These are phyloP conservation scores for Eustalomyia histrio DNA, from an alignment of 2,888 invertebrate genomes.

Conservation along the genomic window DNA sequence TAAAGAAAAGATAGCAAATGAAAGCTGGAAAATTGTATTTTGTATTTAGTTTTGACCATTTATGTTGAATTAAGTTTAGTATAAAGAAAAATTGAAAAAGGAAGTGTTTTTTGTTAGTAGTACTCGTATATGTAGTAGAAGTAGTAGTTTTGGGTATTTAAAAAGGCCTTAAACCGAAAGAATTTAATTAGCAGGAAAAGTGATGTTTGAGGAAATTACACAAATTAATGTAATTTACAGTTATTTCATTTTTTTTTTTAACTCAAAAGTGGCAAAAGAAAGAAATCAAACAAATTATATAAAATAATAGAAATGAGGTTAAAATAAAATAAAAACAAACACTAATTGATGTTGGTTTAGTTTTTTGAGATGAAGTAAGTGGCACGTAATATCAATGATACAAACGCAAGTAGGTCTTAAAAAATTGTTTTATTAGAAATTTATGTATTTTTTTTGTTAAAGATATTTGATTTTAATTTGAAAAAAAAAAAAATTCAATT, in stretches of 20 bases:
- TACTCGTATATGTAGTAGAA: too few relatives aligned
- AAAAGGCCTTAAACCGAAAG: constrained; percentile 18
- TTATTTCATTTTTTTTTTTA: neutral
- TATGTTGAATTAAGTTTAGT: neutral
- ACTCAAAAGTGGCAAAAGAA: neutral
- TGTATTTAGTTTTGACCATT: neutral
- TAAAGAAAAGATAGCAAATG: neutral
- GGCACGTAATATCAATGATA: too few relatives aligned
- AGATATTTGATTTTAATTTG: too few relatives aligned
- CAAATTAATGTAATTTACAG: constrained; percentile 46
- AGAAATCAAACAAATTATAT: constrained; percentile 7
- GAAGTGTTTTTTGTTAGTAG: neutral
- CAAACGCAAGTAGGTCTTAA: too few relatives aligned
- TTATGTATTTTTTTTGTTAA: too few relatives aligned
- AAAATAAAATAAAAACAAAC: neutral
- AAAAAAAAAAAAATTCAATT: too few relatives aligned
- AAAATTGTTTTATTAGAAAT: too few relatives aligned
- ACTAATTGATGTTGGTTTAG: neutral
- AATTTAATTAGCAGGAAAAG: constrained; percentile 48
- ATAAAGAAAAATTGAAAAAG: neutral
- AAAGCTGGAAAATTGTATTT: neutral
- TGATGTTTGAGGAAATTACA: constrained; percentile 41
- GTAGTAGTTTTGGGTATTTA: neutral
- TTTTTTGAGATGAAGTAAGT: neutral
- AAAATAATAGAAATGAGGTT: neutral